Percentiles rank a stretch among this genome's conserved stretches.
Evolutionary conservation across 2,888 invertebrate genomes (phyloP).

Genomic region (Ophraella communa): DNA sequence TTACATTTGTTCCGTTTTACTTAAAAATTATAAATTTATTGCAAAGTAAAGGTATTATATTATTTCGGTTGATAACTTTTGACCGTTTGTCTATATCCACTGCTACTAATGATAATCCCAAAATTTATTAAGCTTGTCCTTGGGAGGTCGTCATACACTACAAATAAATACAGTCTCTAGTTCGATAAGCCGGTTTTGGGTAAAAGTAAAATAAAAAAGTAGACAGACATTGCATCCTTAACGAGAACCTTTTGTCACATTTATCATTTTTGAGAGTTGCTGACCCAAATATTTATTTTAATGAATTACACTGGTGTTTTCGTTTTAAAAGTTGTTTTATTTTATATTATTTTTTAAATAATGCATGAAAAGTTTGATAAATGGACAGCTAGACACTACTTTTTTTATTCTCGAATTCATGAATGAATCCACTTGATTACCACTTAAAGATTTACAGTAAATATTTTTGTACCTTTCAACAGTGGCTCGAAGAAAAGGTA

Average conservation of each 20-base stretch:
- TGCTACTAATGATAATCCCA: too few relatives aligned
- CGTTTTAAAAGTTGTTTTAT: not conserved
- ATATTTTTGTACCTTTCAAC: not conserved
- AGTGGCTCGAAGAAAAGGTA: not conserved
- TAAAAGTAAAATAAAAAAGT: too few relatives aligned
- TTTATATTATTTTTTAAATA: not conserved
- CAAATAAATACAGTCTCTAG: too few relatives aligned
- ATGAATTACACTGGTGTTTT: not conserved
- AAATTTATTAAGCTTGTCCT: too few relatives aligned
- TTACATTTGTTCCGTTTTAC: too few relatives aligned
- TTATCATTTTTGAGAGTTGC: not conserved
- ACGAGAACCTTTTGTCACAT: not conserved
- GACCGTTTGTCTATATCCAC: too few relatives aligned
- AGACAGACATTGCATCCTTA: not conserved
- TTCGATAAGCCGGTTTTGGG: not conserved
- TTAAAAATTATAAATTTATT: too few relatives aligned
- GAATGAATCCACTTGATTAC: conserved; percentile 2
- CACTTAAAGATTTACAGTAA: not conserved
- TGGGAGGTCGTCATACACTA: too few relatives aligned
- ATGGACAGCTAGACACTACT: not conserved
- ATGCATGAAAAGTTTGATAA: not conserved
- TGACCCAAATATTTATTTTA: not conserved
- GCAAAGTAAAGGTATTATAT: too few relatives aligned
- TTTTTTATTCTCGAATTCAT: not conserved
- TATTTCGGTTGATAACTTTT: too few relatives aligned